These are phyloP conservation scores for Augiades crinisus DNA, from an alignment of 2,888 invertebrate genomes.

Conservation along the genomic window DNA sequence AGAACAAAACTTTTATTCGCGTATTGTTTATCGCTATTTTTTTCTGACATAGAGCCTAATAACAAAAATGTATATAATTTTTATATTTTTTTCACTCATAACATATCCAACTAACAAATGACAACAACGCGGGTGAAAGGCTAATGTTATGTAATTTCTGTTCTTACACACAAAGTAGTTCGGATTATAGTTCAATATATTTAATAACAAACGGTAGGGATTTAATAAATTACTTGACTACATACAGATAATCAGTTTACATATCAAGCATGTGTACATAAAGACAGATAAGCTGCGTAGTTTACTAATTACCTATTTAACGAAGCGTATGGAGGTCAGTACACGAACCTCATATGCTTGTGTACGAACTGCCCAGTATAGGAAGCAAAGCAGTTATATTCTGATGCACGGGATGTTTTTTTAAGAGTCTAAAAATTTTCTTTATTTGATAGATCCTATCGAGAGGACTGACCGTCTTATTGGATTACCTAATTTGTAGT, in stretches of 20 bases:
- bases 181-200: not conserved
- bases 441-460: too few species aligned
- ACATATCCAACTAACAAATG: too few species aligned
- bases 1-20: too few species aligned
- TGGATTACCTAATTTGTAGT: too few species aligned
- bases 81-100: not conserved
- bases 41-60: not conserved
- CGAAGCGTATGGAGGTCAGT: not conserved
- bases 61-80: not conserved
- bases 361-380: too few species aligned
- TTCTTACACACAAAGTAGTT: not conserved
- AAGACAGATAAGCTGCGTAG: slow-evolving; percentile 12
- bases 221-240: not conserved
- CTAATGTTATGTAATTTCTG: not conserved
- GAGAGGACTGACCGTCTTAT: too few species aligned
- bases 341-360: too few species aligned
- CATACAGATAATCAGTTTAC: not conserved
- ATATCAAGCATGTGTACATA: slow-evolving; percentile 2
- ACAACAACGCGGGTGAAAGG: not conserved
- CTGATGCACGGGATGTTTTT: too few species aligned
- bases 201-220: not conserved
- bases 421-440: too few species aligned
- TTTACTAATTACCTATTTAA: slow-evolving; percentile 26
- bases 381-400: too few species aligned
- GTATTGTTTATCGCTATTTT: too few species aligned